Base-by-base conservation (phyloP, 2,888 invertebrate genomes). In the Iselma pallidipennis region DNA sequence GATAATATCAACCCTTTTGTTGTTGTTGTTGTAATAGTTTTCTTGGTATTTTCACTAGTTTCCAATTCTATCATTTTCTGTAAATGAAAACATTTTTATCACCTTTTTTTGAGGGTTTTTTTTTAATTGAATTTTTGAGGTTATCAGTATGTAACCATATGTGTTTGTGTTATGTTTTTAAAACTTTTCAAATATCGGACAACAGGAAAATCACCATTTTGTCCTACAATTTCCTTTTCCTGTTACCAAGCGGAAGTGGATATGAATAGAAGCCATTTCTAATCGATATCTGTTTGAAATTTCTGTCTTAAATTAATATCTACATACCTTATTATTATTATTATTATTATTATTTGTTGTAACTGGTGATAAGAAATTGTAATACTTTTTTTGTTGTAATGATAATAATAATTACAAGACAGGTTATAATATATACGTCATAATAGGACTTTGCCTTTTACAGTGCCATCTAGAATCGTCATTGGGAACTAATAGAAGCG, bases 161-260 rank as follows among this genome's bases (percentile, higher is more conserved):
- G 37, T 25, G 26, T 49, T 55, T 53, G 19, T 51, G 10, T 16
- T 23, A 10, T 56, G 25, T 9, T 48, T 59, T 50, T 54, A 42
- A 60, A 23, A 33, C 45, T 45, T 64, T 60, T 66, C 65, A 62
- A 54, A 45, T 62, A 66, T 67, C 68, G 71, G 71, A 79, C 77
- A n/a, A n/a, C n/a, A 78, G 79, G 80, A 80, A 80, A 78, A 79
- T 82, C 82, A 83, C 85, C 84, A 84, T 81, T 74, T 81, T 84
- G 81, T 62, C 74, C 76, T 75, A 66, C 80, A 81, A 83, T 84
- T 86, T 87, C 86, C 86, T 86, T 85, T 87, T 87, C 86, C 86
- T 86, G 86, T 86, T 78, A 69, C 69, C 71, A 71, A 77, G 78
- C 82, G 82, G 82, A 83, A 83, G 81, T 82, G 69, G 63, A 60